Percentiles rank a stretch among this genome's conserved stretches.
Conservation (phyloP, 2,888 invertebrate genomes). For the Tridacna crocea region DNA sequence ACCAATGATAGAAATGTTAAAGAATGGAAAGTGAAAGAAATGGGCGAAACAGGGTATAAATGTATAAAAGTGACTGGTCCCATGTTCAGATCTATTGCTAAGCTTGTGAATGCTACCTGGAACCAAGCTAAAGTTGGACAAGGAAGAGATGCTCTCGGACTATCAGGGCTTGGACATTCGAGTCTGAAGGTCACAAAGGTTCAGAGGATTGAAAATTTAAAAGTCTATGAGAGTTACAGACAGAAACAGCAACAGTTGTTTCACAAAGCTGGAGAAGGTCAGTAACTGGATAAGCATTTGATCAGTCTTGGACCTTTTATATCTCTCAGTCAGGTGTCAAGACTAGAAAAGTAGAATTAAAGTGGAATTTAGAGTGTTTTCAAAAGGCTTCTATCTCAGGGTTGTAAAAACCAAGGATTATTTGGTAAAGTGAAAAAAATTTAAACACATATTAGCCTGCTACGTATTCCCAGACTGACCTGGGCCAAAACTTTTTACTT, state of each 20-base stretch:
- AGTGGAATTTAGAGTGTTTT: too few relatives aligned
- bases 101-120: conserved; percentile 66
- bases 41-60: conserved; percentile 26
- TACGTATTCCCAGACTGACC: too few relatives aligned
- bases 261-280: conserved; percentile 58
- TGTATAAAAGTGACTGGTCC: conserved; percentile 51
- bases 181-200: conserved; percentile 67
- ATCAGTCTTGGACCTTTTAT: too few relatives aligned
- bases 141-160: conserved; percentile 68
- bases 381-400: too few relatives aligned
- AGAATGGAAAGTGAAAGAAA: conserved; percentile 50
- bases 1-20: conserved; percentile 51
- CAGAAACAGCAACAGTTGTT: conserved; percentile 62
- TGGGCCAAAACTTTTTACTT: too few relatives aligned
- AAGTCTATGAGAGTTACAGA: conserved; percentile 66
- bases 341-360: too few relatives aligned
- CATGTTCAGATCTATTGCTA: conserved; percentile 56
- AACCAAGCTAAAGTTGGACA: conserved; percentile 58
- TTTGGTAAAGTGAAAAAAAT: too few relatives aligned
- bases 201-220: conserved; percentile 72
- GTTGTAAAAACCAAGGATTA: too few relatives aligned
- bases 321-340: too few relatives aligned
- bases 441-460: too few relatives aligned
- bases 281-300: background rate
- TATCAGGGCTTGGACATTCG: conserved; percentile 42